Evolutionary conservation across 2,797 vertebrate species (phyloP).

Genomic region (Lindbergichthys nudifrons): DNA sequence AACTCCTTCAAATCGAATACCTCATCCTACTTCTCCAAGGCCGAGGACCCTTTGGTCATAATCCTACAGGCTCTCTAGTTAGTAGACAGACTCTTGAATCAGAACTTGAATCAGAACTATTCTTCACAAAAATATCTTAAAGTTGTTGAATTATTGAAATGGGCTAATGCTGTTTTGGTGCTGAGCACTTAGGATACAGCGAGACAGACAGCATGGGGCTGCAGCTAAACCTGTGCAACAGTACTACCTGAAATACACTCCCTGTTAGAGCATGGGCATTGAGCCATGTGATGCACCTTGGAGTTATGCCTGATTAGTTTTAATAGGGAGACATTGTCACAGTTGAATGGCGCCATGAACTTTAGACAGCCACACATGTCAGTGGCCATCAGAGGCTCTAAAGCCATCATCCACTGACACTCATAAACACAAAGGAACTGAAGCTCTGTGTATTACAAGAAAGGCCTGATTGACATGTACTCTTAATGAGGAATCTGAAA

Average conservation of each 20-base stretch:
- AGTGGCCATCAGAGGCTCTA: conserved; percentile 18
- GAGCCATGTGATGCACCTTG: conserved; percentile 17
- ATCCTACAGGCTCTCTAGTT: background rate
- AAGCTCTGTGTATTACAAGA: background rate
- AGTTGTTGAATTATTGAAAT: conserved; percentile 35
- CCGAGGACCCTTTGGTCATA: background rate
- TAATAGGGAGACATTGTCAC: conserved; percentile 30
- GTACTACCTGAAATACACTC: conserved; percentile 5
- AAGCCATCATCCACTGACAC: conserved; percentile 10
- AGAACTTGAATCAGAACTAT: background rate
- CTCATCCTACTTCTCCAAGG: background rate
- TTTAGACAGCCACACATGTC: conserved; percentile 51
- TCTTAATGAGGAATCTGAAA: conserved; percentile 21
- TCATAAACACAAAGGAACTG: background rate
- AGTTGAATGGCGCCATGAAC: conserved; percentile 29
- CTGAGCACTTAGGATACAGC: conserved; percentile 11
- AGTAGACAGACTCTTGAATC: conserved; percentile 6
- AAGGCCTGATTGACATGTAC: conserved; percentile 27
- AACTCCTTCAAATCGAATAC: conserved; percentile 27
- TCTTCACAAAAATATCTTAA: conserved; percentile 22
- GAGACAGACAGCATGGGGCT: background rate
- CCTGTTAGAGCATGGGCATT: background rate
- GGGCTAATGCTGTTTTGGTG: background rate
- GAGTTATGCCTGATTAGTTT: conserved; percentile 9
- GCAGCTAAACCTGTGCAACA: background rate